Base-by-base conservation (phyloP, 2,113 vertebrate genomes). In the Calyptomena viridis region DNA sequence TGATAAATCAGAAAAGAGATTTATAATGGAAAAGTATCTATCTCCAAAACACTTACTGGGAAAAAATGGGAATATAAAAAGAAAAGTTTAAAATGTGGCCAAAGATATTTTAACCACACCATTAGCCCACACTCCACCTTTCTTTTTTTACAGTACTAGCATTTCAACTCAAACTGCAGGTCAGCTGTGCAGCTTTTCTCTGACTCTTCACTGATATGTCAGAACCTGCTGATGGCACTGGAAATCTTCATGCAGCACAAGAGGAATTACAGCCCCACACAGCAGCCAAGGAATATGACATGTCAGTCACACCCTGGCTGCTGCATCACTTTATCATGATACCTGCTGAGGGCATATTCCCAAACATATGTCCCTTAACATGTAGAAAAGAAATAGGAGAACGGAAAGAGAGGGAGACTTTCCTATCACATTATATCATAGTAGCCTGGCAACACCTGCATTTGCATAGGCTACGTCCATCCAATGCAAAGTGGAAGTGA, bases 231-330 rank as follows among this genome's bases (percentile, higher is more conserved):
- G 84, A 58, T 16, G 53, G 47, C 28, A 11, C n/a, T 17, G 53
- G 47, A 39, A 49, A 28, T 12, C 6, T 64, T 58, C 20, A 30
- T 14, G 33, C 14, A 31, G n/a, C 0, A 0, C 24, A 67, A 46
- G 17, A 84, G 28, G 39, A 59, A 63, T 44, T 76, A 35, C 21
- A 76, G 7, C 37, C 13, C 55, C 8, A 9, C 11, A 27, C 13
- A 33, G 24, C 42, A 52, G 58, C 47, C 52, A 50, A 68, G 40
- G 49, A 73, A 22, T 23, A 46, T 0, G 20, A 56, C 16, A 22
- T 5, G 7, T 21, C 64, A 87, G 17, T 33, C 31, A 28, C 0
- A 0, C 21, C 58, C 49, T 64, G 50, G 22, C 35, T 42, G 35
- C 42, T 74, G 66, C 42, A 62, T 37, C 42, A 17, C 71, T 69